phyloP scores from a whole-genome alignment of 2,113 vertebrate genomes.

The Nannospalax galili region DNA sequence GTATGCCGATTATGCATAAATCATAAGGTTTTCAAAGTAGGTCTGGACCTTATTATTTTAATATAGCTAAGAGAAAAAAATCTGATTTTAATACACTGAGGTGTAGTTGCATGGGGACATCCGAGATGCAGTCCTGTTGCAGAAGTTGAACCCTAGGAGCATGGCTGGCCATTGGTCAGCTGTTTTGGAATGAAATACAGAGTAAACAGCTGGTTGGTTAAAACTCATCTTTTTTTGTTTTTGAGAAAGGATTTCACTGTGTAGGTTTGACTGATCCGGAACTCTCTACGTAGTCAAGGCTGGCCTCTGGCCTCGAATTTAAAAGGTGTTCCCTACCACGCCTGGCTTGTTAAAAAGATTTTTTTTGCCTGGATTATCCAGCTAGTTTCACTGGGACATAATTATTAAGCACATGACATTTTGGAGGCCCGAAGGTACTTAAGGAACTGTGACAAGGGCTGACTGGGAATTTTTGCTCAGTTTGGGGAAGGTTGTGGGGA shows the following conservation, averaged over 20 bases:
- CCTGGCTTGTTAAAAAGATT: no score
- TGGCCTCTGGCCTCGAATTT: no score
- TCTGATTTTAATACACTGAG: not conserved
- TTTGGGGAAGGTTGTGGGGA: not conserved
- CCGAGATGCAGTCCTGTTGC: not conserved
- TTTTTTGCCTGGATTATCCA: not conserved
- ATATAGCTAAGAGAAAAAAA: conserved; percentile 9
- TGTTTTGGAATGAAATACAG: conserved; percentile 10
- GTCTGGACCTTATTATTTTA: conserved; percentile 17
- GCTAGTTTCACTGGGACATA: not conserved
- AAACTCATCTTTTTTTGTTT: not conserved
- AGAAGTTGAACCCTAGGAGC: not conserved
- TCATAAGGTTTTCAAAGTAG: conserved; percentile 14
- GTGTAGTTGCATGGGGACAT: not conserved
- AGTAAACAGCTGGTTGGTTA: not conserved
- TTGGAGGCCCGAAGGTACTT: not conserved
- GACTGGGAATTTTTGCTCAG: not conserved
- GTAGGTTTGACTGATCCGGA: no score
- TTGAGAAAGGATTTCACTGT: no score
- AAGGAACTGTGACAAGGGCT: not conserved
- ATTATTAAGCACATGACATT: not conserved
- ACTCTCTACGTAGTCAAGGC: no score
- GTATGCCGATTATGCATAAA: not conserved
- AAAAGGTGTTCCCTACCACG: no score
- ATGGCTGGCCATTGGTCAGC: not conserved